Conservation (phyloP, 2,888 invertebrate genomes). For the Tillus elongatus region DNA sequence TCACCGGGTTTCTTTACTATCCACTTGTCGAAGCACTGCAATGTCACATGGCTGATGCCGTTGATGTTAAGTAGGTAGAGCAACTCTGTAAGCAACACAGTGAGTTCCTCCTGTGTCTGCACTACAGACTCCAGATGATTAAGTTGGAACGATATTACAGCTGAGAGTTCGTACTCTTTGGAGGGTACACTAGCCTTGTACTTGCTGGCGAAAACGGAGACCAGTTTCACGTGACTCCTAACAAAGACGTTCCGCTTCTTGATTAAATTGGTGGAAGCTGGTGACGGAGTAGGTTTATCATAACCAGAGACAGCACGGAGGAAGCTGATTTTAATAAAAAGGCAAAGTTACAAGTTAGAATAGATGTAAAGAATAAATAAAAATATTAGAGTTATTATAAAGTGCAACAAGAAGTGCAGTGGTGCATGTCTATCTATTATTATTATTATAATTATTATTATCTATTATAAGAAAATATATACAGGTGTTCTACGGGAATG, state of each 20-base stretch:
- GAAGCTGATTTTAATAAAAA: constrained; percentile 50
- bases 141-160: constrained; percentile 44
- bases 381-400: no score
- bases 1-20: constrained; percentile 43
- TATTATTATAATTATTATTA: no score
- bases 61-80: constrained; percentile 37
- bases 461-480: no score
- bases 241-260: constrained; percentile 53
- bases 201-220: constrained; percentile 47
- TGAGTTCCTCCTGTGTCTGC: constrained; percentile 42
- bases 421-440: no score
- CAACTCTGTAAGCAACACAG: constrained; percentile 45
- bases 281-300: constrained; percentile 33
- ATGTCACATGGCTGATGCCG: constrained; percentile 29
- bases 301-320: constrained; percentile 54
- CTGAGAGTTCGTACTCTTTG: constrained; percentile 44
- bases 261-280: constrained; percentile 38
- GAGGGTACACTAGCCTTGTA: constrained; percentile 45
- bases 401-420: no score
- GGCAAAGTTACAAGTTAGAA: constrained; percentile 11
- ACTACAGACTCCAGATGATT: constrained; percentile 47
- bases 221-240: constrained; percentile 50
- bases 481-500: no score
- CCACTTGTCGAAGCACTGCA: constrained; percentile 42
- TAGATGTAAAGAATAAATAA: no score